Percentiles rank a stretch among this genome's conserved stretches.
phyloP scores from a whole-genome alignment of 2,113 vertebrate genomes.

The Pluvialis apricaria region DNA sequence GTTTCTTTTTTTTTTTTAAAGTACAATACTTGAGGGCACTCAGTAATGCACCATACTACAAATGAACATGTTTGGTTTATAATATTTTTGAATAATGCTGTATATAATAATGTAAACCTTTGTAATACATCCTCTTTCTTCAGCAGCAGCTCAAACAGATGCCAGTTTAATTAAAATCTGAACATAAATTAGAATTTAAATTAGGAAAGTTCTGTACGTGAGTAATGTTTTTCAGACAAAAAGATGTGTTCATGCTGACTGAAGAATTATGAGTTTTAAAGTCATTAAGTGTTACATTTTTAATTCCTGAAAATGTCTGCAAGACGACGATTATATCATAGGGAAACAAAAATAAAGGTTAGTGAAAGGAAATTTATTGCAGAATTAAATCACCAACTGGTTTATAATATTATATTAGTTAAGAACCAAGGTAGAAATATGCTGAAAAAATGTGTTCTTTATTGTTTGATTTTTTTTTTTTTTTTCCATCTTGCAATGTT shows the following conservation, averaged over 20 bases:
- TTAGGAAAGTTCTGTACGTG: neutral
- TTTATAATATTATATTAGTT: neutral
- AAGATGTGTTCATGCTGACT: neutral
- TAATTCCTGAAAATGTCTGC: neutral
- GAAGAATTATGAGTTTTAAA: neutral
- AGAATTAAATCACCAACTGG: neutral
- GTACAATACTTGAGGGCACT: neutral
- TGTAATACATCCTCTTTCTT: neutral
- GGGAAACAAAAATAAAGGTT: neutral
- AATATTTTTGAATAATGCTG: neutral
- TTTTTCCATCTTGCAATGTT: neutral
- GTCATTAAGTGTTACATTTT: neutral
- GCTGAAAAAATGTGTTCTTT: neutral
- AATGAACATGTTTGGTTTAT: neutral
- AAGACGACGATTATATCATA: neutral
- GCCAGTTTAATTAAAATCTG: slow-evolving; percentile 10
- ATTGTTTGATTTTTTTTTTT: neutral
- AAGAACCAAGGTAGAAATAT: neutral
- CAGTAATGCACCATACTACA: neutral
- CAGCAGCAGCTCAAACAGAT: neutral
- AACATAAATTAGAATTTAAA: neutral
- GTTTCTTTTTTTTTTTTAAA: neutral
- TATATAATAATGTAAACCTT: neutral
- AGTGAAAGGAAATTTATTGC: neutral
- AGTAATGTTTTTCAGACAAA: slow-evolving; percentile 2